Percentiles rank a stretch among this genome's conserved stretches.
Evolutionary conservation across 2,888 invertebrate species (phyloP).

Genomic region (Ormia ochracea): DNA sequence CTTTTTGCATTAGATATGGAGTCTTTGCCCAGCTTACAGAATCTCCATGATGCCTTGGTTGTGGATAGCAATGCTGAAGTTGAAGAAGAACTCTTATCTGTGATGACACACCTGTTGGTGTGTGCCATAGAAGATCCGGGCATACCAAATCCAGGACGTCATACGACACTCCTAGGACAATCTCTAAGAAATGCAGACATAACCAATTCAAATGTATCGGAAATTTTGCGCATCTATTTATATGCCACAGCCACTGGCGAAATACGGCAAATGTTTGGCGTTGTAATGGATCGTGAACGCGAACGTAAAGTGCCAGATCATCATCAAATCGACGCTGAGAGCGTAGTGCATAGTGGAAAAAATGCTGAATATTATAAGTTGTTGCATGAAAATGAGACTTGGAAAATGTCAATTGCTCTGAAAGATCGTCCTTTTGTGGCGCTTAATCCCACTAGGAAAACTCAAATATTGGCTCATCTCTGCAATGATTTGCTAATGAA

Average conservation of each 20-base stretch:
- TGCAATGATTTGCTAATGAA: slow-evolving; percentile 97
- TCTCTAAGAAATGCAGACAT: slow-evolving; percentile 92
- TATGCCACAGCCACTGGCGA: slow-evolving; percentile 93
- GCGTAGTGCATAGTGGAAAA: slow-evolving; percentile 83
- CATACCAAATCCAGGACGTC: slow-evolving; percentile 91
- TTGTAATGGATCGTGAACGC: slow-evolving; percentile 88
- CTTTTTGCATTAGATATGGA: slow-evolving; percentile 83
- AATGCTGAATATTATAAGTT: slow-evolving; percentile 88
- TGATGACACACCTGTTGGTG: slow-evolving; percentile 91
- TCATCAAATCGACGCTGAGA: slow-evolving; percentile 85
- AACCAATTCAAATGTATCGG: slow-evolving; percentile 92
- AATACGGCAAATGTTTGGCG: slow-evolving; percentile 86
- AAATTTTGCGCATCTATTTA: slow-evolving; percentile 92
- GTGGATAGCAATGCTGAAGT: slow-evolving; percentile 85
- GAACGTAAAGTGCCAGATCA: slow-evolving; percentile 89
- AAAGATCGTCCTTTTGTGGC: slow-evolving; percentile 91
- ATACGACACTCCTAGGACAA: slow-evolving; percentile 93
- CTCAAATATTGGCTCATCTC: slow-evolving; percentile 91
- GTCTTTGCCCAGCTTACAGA: slow-evolving; percentile 89
- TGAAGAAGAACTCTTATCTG: slow-evolving; percentile 90
- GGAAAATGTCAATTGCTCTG: slow-evolving; percentile 87
- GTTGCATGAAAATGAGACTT: slow-evolving; percentile 86
- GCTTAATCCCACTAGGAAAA: slow-evolving; percentile 89
- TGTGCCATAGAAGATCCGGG: slow-evolving; percentile 97
- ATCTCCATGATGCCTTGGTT: slow-evolving; percentile 89